A percentile compares a stretch with the other conserved stretches of the same genome.
phyloP scores from a whole-genome alignment of 2,888 invertebrate species.

The Chrysolina oricalcia region DNA sequence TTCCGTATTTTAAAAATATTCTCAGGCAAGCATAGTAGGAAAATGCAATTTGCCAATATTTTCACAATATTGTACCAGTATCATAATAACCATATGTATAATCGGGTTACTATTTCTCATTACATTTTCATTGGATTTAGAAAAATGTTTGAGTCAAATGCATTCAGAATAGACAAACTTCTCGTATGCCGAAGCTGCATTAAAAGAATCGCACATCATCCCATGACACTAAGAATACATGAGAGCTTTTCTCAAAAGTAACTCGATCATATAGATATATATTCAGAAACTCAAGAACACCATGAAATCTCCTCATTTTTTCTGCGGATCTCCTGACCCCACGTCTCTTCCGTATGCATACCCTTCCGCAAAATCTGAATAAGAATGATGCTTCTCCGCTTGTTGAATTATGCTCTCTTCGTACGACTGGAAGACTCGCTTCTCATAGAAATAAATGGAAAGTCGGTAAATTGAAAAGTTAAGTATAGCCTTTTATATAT shows the following conservation, averaged over 20 bases:
- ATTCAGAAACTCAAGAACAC: not conserved
- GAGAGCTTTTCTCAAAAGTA: no score
- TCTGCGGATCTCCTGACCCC: constrained; percentile 28
- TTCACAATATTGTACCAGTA: no score
- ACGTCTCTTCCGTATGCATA: constrained; percentile 40
- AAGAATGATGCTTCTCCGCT: constrained; percentile 46
- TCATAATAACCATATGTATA: no score
- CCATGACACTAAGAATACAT: not conserved
- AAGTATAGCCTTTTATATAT: constrained; percentile 61
- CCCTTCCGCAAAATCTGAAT: constrained; percentile 40
- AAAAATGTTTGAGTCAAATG: not conserved
- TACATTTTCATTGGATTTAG: not conserved
- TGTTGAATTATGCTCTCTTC: constrained; percentile 46
- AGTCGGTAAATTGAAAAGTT: constrained; percentile 62
- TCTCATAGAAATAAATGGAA: constrained; percentile 58
- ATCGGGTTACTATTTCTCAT: no score
- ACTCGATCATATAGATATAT: not conserved
- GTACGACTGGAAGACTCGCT: constrained; percentile 47
- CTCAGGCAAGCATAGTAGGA: no score
- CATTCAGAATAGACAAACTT: not conserved
- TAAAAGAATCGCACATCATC: no score
- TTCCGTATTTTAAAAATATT: no score
- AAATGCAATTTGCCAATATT: no score
- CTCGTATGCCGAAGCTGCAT: not conserved
- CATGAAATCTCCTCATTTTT: not conserved